Base-by-base conservation (phyloP, 2,797 vertebrate species). In the Megaceryle alcyon region DNA sequence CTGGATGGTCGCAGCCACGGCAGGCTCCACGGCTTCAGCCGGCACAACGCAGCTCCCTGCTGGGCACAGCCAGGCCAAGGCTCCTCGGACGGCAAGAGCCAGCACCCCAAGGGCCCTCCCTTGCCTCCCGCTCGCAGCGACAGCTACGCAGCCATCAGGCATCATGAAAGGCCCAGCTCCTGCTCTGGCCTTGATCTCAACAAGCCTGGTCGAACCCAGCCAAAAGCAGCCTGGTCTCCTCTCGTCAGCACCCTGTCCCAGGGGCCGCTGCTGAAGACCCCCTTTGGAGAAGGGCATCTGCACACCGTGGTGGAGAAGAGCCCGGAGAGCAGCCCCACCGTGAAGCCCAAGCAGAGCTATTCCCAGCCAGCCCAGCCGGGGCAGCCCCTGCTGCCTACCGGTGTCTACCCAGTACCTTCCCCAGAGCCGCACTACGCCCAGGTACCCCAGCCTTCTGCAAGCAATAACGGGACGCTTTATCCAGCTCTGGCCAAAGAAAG, bases 221-320 rank as follows among this genome's bases (percentile, higher is more conserved):
- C 96, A 1, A 99, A 99, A 96, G 98, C 98, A 29, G 95, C 98
- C 66, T 99, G 98, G 98, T 97, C 98, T 81, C 98, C 97, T 7
- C 97, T 98, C 53, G 96, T 96, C 85, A 97, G 98, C 51, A 93
- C 98, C 1, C 96, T 98, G 21, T 93, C 98, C 31, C 98, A 97
- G 90, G 98, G 97, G 14, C 94, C 66, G 0, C 91, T 90, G 73
- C 93, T 95, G 92, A 98, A 98, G 63, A 92, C 96, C 2, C 97
- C 97, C 22, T 97, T 98, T 2, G 49, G 97, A 7, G 99, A 99
- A 81, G 98, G 99, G 35, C 99, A 99, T 72, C 98, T 99, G 92
- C 99, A 99, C 95, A 99, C 99, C 0, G 98, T 99, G 80, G 96
- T 98, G 46, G 99, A 99, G 97, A 99, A 99, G 97, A 99, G 99